Evolutionary conservation across 2,113 vertebrate species (phyloP), one percentile per base, ranked within the genome.

Genomic region (Vidua macroura): DNA sequence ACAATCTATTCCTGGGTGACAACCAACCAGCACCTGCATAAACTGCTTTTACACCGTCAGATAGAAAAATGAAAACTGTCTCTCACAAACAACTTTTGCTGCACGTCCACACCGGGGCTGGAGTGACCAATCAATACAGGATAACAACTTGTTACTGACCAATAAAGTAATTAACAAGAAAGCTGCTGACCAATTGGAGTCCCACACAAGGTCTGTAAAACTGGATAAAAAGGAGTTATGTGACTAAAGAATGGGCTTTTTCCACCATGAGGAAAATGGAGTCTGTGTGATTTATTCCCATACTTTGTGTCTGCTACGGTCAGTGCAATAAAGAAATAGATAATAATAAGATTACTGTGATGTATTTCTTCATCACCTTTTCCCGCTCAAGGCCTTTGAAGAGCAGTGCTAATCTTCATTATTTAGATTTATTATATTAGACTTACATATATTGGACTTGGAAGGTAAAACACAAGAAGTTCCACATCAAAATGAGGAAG

Each of bases 371-470:
- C 24, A 62, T 19, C 52, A 33, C 46, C 25, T 39, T 39, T 17
- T 3, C 25, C 15, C 1, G 0, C 56, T 5, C 0, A 0, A 60
- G 13, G 39, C 24, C 87, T 62, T 43, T 67, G 16, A 68, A 63
- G 30, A 78, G 13, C 41, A 21, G 5, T 37, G 63, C 43, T 77
- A 28, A 51, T 2, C 1, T 44, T 52, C 5, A 5, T 81, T 46
- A 44, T 21, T 86, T 66, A 14, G 22, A 33, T 37, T 53, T 76
- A 23, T 52, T 77, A 7, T 25, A 10, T 33, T 44, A 15, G 27
- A 39, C 18, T 51, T 52, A 15, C 8, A 23, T 31, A 3, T 9
- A 22, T 31, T 52, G 12, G 21, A 33, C 3, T 59, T 59, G 8
- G 3, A 11, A 68, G 22, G 22, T 44, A 60, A 69, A 86, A 6